phyloP scores from a whole-genome alignment of 2,797 vertebrate species.

The Trematomus bernacchii region DNA sequence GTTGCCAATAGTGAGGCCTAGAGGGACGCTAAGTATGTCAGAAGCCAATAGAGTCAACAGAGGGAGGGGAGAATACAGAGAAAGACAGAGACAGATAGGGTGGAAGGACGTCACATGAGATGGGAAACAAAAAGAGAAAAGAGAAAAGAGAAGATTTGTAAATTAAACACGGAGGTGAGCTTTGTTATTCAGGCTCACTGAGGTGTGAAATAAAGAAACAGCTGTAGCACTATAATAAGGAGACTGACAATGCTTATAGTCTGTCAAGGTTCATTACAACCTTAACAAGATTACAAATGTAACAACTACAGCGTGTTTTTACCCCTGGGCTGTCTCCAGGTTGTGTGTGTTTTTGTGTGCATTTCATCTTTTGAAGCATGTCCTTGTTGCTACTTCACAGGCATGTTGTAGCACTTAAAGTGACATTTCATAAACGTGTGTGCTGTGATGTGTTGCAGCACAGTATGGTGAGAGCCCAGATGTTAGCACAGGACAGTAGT shows the following conservation, averaged over 20 bases:
- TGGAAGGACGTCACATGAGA: constrained; percentile 14
- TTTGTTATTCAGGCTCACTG: constrained; percentile 64
- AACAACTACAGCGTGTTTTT: background rate
- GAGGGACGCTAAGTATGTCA: constrained; percentile 65
- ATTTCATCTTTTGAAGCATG: background rate
- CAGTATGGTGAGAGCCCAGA: constrained; percentile 33
- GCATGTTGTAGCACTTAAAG: background rate
- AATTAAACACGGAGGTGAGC: constrained; percentile 49
- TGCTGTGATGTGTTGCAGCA: constrained; percentile 7
- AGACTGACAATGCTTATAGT: constrained; percentile 32
- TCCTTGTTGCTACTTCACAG: background rate
- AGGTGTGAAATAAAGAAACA: constrained; percentile 68
- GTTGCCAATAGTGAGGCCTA: constrained; percentile 76
- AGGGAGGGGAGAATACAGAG: constrained; percentile 26
- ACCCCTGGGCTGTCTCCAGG: constrained; percentile 8
- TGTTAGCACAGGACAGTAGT: constrained; percentile 45
- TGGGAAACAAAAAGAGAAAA: constrained; percentile 28
- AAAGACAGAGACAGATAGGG: constrained; percentile 9
- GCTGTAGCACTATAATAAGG: constrained; percentile 54
- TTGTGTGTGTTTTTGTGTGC: background rate
- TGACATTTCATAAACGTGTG: constrained; percentile 8
- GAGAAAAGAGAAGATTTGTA: constrained; percentile 43
- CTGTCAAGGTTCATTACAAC: constrained; percentile 41
- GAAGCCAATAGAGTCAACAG: constrained; percentile 55
- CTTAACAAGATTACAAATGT: constrained; percentile 33